These are phyloP conservation scores for Lepus americanus DNA, from an alignment of 2,113 vertebrate species.

Conservation along the genomic window DNA sequence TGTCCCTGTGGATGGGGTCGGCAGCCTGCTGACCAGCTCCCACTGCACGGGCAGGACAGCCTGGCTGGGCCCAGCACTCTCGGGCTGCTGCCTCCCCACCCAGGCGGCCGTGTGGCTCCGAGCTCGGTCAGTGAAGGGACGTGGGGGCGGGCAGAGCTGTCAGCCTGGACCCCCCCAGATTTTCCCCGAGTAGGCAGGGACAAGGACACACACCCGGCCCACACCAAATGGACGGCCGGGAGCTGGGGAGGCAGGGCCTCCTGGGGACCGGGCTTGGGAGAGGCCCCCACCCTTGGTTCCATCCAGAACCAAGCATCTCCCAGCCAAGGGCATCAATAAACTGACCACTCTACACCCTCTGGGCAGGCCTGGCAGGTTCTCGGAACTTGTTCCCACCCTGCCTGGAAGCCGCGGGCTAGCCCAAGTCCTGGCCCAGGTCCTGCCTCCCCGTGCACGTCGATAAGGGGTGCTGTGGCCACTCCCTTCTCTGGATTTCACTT, in stretches of 20 bases:
- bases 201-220: too few relatives aligned
- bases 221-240: neutral
- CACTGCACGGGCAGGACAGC: accelerated
- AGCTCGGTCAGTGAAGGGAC: neutral
- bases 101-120: accelerated
- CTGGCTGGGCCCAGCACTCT: neutral
- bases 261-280: too few relatives aligned
- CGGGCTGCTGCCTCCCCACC: neutral
- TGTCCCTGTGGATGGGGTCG: too few relatives aligned
- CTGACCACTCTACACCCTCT: neutral
- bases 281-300: too few relatives aligned
- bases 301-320: neutral
- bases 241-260: too few relatives aligned
- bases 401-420: conserved; percentile 53
- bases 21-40: neutral
- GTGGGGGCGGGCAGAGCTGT: too few relatives aligned
- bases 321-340: accelerated
- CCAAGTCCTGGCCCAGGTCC: neutral
- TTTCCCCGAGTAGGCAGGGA: neutral
- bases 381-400: conserved; percentile 61
- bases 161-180: neutral
- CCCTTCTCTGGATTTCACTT: conserved; percentile 46
- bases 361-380: conserved; percentile 44
- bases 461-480: conserved; percentile 35
- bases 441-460: neutral